A percentile compares a stretch with the other conserved stretches of the same genome.
These are phyloP conservation scores for Brenthis ino DNA, from an alignment of 2,888 invertebrate genomes.

Conservation along the genomic window DNA sequence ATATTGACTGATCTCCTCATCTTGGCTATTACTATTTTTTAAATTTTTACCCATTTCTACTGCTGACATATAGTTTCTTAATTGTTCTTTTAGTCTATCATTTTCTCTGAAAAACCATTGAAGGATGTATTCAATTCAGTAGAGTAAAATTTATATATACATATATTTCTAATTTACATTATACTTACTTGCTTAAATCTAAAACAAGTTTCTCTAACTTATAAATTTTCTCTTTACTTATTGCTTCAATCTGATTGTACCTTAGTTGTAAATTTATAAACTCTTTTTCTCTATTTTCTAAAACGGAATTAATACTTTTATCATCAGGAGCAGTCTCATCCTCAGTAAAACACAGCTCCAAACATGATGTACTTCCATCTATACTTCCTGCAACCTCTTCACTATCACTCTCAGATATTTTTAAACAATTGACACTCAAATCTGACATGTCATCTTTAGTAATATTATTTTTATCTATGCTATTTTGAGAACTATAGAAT, in stretches of 20 bases:
- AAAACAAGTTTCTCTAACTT: slow-evolving; percentile 81
- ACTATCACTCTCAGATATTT: slow-evolving; percentile 77
- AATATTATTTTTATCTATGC: slow-evolving; percentile 67
- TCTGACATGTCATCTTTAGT: slow-evolving; percentile 70
- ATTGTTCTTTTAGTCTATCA: slow-evolving; percentile 90
- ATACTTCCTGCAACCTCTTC: slow-evolving; percentile 75
- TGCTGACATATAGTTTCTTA: slow-evolving; percentile 93
- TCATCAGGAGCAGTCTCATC: slow-evolving; percentile 70
- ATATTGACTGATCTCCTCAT: slow-evolving; percentile 89
- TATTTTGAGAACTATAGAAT: slow-evolving; percentile 69
- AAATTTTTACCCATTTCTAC: slow-evolving; percentile 93
- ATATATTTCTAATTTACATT: slow-evolving; percentile 80
- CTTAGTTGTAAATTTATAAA: slow-evolving; percentile 80
- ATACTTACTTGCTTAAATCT: slow-evolving; percentile 84
- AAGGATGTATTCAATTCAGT: background rate
- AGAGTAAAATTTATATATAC: background rate
- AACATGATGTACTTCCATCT: slow-evolving; percentile 74
- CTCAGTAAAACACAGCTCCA: slow-evolving; percentile 77
- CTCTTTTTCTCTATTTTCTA: slow-evolving; percentile 75
- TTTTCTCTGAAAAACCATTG: slow-evolving; percentile 85
- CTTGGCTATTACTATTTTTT: slow-evolving; percentile 79
- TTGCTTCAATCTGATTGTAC: slow-evolving; percentile 71
- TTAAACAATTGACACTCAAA: slow-evolving; percentile 70
- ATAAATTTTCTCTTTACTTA: slow-evolving; percentile 72
- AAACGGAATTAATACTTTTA: slow-evolving; percentile 56